Evolutionary conservation across 2,888 invertebrate genomes (phyloP).

Genomic region (Platycheirus rosarum): DNA sequence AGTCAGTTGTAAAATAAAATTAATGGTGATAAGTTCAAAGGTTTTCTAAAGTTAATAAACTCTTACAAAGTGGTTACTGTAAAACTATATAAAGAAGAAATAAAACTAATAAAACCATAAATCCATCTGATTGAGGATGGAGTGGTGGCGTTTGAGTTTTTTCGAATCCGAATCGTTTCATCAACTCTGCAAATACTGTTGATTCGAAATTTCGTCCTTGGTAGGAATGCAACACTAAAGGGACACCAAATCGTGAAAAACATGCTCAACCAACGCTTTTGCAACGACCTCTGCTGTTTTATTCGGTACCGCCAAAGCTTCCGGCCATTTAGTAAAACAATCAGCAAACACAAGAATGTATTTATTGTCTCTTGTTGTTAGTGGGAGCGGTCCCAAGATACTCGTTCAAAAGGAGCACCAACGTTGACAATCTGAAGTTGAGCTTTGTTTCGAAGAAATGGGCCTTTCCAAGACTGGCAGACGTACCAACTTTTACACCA

Average conservation of each 20-base stretch:
- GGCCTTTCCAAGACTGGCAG: not conserved
- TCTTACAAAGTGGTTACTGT: too few relatives aligned
- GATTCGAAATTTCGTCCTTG: conserved; percentile 14
- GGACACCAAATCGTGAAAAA: conserved; percentile 6
- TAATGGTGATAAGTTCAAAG: too few relatives aligned
- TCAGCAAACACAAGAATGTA: conserved; percentile 2
- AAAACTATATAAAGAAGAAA: too few relatives aligned
- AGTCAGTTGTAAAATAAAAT: too few relatives aligned
- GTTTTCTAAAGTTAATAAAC: too few relatives aligned
- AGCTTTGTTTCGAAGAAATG: not conserved
- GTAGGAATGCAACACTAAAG: not conserved
- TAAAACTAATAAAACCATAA: too few relatives aligned
- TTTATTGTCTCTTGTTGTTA: conserved; percentile 1
- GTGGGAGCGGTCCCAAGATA: not conserved
- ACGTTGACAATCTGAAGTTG: not conserved
- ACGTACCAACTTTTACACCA: not conserved
- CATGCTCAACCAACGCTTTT: not conserved
- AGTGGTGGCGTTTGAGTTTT: conserved; percentile 3
- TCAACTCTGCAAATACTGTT: not conserved
- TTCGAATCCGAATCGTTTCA: conserved; percentile 1
- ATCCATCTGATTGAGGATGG: conserved; percentile 1
- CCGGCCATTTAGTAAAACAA: conserved; percentile 6
- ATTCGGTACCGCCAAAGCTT: not conserved
- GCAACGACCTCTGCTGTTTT: conserved; percentile 1
- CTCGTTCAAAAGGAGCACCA: not conserved